Percentiles rank a stretch among this genome's conserved stretches.
Evolutionary conservation across 2,888 invertebrate species (phyloP).

Genomic region (Gnatocerus cornutus): DNA sequence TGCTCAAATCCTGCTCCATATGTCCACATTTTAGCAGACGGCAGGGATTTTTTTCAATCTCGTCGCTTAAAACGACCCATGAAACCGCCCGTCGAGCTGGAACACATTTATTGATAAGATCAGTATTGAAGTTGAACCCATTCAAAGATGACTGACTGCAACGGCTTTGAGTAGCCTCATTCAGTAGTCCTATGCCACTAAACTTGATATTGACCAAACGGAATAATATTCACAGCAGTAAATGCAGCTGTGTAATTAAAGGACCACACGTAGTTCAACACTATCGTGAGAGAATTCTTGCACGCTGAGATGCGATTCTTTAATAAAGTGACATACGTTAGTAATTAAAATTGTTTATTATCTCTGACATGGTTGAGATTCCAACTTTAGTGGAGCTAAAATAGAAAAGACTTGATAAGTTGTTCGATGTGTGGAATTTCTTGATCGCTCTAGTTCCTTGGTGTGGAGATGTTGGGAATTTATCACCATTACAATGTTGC

Average conservation of each 20-base stretch:
- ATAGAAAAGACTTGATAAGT: slow-evolving; percentile 20
- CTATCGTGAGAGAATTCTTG: slow-evolving; percentile 23
- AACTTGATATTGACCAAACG: slow-evolving; percentile 52
- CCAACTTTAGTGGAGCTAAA: slow-evolving; percentile 1
- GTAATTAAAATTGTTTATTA: slow-evolving; percentile 44
- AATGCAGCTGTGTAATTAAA: slow-evolving; percentile 22
- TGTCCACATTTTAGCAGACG: slow-evolving; percentile 19
- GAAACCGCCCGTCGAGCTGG: slow-evolving; percentile 55
- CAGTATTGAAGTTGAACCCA: slow-evolving; percentile 56
- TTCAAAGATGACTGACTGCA: slow-evolving; percentile 61
- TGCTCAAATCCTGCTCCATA: neutral
- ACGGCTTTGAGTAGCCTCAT: slow-evolving; percentile 58
- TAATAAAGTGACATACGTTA: slow-evolving; percentile 34
- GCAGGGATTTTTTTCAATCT: slow-evolving; percentile 47
- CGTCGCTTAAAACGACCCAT: slow-evolving; percentile 41
- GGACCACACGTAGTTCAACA: slow-evolving; percentile 15
- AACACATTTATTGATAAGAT: slow-evolving; percentile 60
- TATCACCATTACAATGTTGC: slow-evolving; percentile 24
- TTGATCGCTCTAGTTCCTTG: slow-evolving; percentile 13
- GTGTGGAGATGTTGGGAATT: slow-evolving; percentile 12
- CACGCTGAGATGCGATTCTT: slow-evolving; percentile 4
- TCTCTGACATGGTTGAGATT: slow-evolving; percentile 20
- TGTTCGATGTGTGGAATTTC: slow-evolving; percentile 21
- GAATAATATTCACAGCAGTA: slow-evolving; percentile 6
- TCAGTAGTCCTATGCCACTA: slow-evolving; percentile 55